phyloP scores from a whole-genome alignment of 2,888 invertebrate genomes.

The Peribatodes rhomboidaria region DNA sequence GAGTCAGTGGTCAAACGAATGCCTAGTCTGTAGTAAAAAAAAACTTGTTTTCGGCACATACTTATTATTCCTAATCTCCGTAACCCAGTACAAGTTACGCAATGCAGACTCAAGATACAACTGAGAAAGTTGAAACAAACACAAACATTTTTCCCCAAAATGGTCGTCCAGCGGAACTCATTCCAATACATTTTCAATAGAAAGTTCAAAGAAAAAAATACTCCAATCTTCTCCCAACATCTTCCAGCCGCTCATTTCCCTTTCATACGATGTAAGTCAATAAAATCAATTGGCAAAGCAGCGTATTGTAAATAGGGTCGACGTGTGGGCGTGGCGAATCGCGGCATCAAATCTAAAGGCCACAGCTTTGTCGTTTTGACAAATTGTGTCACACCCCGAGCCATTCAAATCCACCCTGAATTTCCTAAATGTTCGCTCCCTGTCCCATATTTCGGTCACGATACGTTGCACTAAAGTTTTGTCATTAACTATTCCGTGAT shows the following conservation, averaged over 20 bases:
- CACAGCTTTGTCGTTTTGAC: constrained; percentile 61
- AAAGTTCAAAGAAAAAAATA: neutral
- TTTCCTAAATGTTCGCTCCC: constrained; percentile 48
- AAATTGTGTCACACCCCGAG: constrained; percentile 62
- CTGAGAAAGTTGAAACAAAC: neutral
- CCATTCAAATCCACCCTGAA: constrained; percentile 46
- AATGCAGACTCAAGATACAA: neutral
- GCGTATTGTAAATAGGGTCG: constrained; percentile 54
- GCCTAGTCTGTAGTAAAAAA: too few species aligned
- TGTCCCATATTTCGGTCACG: constrained; percentile 35
- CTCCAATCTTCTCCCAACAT: neutral
- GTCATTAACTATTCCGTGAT: neutral
- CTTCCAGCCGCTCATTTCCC: constrained; percentile 15
- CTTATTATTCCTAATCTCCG: too few species aligned
- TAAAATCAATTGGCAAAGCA: constrained; percentile 52
- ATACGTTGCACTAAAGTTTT: constrained; percentile 17
- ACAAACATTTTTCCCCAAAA: neutral
- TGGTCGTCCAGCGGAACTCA: neutral
- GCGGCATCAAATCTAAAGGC: constrained; percentile 62
- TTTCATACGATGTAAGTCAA: constrained; percentile 22
- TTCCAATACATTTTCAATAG: neutral
- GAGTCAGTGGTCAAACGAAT: too few species aligned
- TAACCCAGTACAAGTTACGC: too few species aligned
- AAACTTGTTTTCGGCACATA: too few species aligned
- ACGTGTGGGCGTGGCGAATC: constrained; percentile 53